Evolutionary conservation across 2,113 vertebrate genomes (phyloP).

Genomic region (Nematolebias whitei): DNA sequence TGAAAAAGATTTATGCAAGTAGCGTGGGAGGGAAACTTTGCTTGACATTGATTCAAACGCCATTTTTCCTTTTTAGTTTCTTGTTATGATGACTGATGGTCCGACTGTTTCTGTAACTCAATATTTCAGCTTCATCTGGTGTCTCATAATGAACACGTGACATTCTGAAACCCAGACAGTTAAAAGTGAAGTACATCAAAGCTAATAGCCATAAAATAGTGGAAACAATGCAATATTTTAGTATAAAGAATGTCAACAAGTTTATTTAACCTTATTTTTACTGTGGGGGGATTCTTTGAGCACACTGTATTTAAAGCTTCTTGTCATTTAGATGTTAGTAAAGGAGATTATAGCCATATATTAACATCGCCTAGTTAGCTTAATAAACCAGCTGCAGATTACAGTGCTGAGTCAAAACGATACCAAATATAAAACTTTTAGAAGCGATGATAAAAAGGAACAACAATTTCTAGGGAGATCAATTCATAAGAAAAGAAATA

Average conservation of each 20-base stretch:
- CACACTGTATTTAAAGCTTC: constrained; percentile 42
- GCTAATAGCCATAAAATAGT: constrained; percentile 51
- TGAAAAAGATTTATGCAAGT: constrained; percentile 75
- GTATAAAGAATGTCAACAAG: constrained; percentile 47
- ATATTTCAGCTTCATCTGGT: constrained; percentile 29
- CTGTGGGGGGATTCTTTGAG: constrained; percentile 33
- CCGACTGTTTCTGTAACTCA: constrained; percentile 21
- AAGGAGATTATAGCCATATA: constrained; percentile 68
- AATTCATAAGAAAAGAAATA: background rate
- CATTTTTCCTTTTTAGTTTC: constrained; percentile 22
- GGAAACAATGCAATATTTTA: constrained; percentile 44
- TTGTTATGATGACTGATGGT: constrained; percentile 26
- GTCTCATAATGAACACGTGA: constrained; percentile 4
- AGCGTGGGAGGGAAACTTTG: constrained; percentile 40
- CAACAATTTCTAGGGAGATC: constrained; percentile 8
- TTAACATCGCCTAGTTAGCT: constrained; percentile 33
- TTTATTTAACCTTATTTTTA: constrained; percentile 49
- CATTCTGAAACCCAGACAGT: constrained; percentile 1
- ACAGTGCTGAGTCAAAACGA: constrained; percentile 31
- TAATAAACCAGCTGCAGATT: constrained; percentile 14
- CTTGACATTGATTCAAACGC: constrained; percentile 25
- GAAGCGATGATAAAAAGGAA: too few relatives aligned
- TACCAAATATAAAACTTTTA: constrained; percentile 39
- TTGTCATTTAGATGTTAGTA: constrained; percentile 40
- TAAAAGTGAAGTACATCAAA: constrained; percentile 16